A percentile compares a stretch with the other conserved stretches of the same genome.
These are phyloP conservation scores for Hoplodrina ambigua DNA, from an alignment of 2,888 invertebrate species.

Conservation along the genomic window DNA sequence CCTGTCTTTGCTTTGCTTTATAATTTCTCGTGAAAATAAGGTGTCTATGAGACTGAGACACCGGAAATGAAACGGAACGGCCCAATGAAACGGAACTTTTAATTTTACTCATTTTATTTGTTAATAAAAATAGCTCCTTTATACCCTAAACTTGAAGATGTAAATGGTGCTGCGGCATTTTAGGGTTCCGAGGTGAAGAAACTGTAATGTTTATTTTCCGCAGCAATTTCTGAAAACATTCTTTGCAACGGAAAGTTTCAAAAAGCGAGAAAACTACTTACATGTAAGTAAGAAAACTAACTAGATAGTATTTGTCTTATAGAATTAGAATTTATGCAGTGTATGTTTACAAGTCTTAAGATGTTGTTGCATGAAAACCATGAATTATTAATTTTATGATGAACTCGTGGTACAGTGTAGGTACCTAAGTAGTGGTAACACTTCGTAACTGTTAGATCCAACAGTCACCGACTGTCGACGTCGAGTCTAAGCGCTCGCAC, in stretches of 20 bases:
- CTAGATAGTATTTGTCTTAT: too few relatives aligned
- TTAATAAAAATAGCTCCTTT: constrained; percentile 63
- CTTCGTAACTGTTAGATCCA: too few relatives aligned
- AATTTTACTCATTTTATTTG: constrained; percentile 60
- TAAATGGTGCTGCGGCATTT: constrained; percentile 8
- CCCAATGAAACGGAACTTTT: constrained; percentile 55
- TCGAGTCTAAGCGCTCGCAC: not conserved
- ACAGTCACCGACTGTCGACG: not conserved
- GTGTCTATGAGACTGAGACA: constrained; percentile 74
- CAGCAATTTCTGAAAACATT: not conserved
- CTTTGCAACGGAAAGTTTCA: not conserved
- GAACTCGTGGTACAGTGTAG: too few relatives aligned
- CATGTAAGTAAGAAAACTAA: too few relatives aligned
- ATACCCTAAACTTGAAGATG: constrained; percentile 28
- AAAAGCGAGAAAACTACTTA: too few relatives aligned
- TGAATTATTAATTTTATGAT: not conserved
- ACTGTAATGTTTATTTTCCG: not conserved
- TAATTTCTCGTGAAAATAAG: constrained; percentile 77
- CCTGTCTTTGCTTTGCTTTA: constrained; percentile 80
- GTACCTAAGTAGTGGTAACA: too few relatives aligned
- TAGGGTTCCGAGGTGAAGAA: constrained; percentile 11
- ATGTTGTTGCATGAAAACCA: not conserved
- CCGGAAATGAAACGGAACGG: constrained; percentile 74
- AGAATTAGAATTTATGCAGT: too few relatives aligned
- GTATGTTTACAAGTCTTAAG: too few relatives aligned